A percentile compares a stretch with the other conserved stretches of the same genome.
phyloP scores from a whole-genome alignment of 2,797 vertebrate species.

The Eulemur coronatus region DNA sequence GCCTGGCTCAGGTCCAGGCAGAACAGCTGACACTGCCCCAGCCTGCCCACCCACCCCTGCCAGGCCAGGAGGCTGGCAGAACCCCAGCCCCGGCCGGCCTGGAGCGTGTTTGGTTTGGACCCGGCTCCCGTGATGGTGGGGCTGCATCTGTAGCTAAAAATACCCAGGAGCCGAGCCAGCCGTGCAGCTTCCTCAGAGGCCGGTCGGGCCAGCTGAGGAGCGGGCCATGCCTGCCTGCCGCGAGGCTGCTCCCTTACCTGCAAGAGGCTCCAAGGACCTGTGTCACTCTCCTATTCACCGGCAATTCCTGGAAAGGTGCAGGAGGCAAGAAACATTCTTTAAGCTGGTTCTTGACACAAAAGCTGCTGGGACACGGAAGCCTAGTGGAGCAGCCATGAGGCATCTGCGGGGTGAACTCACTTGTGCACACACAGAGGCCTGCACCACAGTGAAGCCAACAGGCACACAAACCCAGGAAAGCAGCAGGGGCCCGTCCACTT shows the following conservation, averaged over 20 bases:
- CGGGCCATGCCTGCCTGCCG: fast-evolving
- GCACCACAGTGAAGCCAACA: not conserved
- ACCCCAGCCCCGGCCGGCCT: not conserved
- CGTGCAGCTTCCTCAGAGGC: not conserved
- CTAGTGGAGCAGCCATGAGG: not conserved
- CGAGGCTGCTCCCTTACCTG: not conserved
- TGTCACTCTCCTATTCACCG: not conserved
- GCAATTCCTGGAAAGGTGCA: conserved; percentile 44
- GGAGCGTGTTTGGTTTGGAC: not conserved
- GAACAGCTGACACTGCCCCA: not conserved
- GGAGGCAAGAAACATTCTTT: not conserved
- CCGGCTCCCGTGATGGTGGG: not conserved
- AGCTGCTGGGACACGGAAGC: not conserved
- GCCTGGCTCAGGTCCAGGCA: not conserved
- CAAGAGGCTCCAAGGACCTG: not conserved
- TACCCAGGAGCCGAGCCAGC: conserved; percentile 51
- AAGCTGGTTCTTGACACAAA: not conserved
- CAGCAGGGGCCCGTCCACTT: not conserved
- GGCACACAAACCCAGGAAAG: not conserved
- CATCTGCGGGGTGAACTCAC: not conserved
- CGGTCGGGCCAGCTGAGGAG: not conserved
- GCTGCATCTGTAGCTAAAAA: conserved; percentile 64
- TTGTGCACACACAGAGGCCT: not conserved
- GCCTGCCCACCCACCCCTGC: not conserved
- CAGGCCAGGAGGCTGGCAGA: conserved; percentile 18